Percentiles rank a stretch among this genome's conserved stretches.
Evolutionary conservation across 53 echinoderm and acorn worm species (phyloP).

Genomic region (Antedon mediterranea): DNA sequence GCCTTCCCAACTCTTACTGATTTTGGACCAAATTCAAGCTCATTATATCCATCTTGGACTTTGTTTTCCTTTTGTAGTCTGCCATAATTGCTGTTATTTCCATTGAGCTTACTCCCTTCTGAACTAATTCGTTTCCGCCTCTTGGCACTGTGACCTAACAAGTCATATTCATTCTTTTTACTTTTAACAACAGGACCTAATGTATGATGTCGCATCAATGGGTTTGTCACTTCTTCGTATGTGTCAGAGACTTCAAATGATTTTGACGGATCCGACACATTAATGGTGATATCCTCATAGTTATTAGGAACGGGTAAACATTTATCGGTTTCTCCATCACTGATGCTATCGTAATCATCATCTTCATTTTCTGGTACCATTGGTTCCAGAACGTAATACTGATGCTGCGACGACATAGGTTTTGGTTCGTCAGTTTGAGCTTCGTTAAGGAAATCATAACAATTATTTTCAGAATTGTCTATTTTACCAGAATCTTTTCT

Average conservation of each 20-base stretch:
- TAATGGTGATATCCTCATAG: neutral
- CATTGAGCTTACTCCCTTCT: neutral
- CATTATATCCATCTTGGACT: neutral
- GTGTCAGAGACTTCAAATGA: no score
- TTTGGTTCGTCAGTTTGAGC: neutral
- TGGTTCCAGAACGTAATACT: neutral
- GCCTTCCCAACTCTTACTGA: neutral
- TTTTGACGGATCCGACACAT: neutral
- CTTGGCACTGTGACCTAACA: neutral
- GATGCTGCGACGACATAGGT: neutral
- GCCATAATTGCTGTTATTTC: neutral
- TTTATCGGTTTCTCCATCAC: neutral
- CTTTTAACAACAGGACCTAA: neutral
- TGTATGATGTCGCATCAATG: neutral
- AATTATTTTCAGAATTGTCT: neutral
- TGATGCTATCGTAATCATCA: neutral
- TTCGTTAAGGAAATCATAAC: neutral
- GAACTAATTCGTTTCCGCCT: neutral
- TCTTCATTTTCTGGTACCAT: neutral
- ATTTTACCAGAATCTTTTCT: neutral
- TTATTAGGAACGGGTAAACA: neutral
- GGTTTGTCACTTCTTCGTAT: neutral
- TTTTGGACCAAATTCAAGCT: neutral
- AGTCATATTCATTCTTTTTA: neutral
- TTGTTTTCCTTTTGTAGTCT: neutral